phyloP scores from a whole-genome alignment of 2,888 invertebrate species.

The Agriopis aurantiaria region DNA sequence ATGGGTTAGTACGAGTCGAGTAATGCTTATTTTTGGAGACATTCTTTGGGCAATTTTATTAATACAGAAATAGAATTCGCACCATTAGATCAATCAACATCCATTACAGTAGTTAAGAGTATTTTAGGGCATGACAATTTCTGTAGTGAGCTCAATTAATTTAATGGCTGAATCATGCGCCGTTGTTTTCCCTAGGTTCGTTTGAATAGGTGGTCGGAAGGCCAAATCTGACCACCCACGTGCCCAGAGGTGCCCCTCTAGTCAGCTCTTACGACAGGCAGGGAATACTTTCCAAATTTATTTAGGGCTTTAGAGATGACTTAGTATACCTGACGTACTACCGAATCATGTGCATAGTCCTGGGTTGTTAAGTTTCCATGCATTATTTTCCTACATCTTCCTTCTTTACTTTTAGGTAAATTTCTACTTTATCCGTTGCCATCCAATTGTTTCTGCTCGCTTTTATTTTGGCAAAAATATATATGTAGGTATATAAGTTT shows the following conservation, averaged over 20 bases:
- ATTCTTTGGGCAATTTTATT: constrained; percentile 23
- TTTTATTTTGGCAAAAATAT: constrained; percentile 1
- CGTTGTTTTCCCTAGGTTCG: too few species aligned
- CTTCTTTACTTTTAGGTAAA: background rate
- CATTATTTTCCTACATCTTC: background rate
- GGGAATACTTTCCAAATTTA: too few species aligned
- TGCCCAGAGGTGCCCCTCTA: too few species aligned
- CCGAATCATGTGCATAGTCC: too few species aligned
- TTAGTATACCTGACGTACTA: too few species aligned
- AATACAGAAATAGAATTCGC: constrained; percentile 21
- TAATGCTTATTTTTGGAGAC: constrained; percentile 12
- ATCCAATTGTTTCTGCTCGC: background rate
- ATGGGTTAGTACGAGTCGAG: background rate
- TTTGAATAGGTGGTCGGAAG: too few species aligned
- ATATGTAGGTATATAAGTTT: constrained; percentile 27
- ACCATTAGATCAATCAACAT: constrained; percentile 22
- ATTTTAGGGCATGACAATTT: constrained; percentile 31
- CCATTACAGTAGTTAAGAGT: constrained; percentile 12
- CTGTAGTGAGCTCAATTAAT: constrained; percentile 7
- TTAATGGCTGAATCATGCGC: background rate
- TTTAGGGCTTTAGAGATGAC: too few species aligned
- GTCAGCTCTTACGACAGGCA: too few species aligned
- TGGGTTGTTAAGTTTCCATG: too few species aligned
- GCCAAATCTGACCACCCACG: too few species aligned
- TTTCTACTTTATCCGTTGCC: background rate